Conservation (phyloP, 2,797 vertebrate species). For the Urosaurus nigricauda region DNA sequence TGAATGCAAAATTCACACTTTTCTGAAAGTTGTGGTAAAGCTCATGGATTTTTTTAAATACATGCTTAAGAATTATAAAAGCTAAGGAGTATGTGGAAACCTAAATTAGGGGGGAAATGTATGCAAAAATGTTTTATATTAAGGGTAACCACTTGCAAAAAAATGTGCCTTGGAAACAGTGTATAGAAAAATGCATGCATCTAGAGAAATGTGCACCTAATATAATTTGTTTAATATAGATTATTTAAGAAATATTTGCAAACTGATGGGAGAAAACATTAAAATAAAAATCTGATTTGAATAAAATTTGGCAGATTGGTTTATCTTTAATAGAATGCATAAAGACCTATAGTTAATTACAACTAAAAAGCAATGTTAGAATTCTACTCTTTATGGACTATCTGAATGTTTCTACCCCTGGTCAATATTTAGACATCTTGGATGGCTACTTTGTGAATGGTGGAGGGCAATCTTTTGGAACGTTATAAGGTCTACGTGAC, state of each 20-base stretch:
- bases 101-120: background rate
- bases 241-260: background rate
- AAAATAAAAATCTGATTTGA: background rate
- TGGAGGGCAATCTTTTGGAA: background rate
- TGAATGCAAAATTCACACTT: background rate
- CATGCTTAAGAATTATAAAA: too few relatives aligned
- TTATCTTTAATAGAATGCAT: background rate
- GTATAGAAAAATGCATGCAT: background rate
- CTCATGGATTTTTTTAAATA: too few relatives aligned
- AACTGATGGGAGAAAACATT: background rate
- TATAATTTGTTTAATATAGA: background rate
- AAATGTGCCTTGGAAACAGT: too few relatives aligned
- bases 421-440: background rate
- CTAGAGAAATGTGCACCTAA: background rate
- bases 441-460: background rate
- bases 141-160: too few relatives aligned
- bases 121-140: too few relatives aligned
- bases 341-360: background rate
- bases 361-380: slow-evolving; percentile 2
- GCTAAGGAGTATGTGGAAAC: background rate
- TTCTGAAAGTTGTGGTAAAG: too few relatives aligned
- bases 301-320: too few relatives aligned
- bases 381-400: background rate
- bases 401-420: background rate
- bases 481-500: background rate